Conservation (phyloP, 2,113 vertebrate genomes). For the Lophochroa leadbeateri region DNA sequence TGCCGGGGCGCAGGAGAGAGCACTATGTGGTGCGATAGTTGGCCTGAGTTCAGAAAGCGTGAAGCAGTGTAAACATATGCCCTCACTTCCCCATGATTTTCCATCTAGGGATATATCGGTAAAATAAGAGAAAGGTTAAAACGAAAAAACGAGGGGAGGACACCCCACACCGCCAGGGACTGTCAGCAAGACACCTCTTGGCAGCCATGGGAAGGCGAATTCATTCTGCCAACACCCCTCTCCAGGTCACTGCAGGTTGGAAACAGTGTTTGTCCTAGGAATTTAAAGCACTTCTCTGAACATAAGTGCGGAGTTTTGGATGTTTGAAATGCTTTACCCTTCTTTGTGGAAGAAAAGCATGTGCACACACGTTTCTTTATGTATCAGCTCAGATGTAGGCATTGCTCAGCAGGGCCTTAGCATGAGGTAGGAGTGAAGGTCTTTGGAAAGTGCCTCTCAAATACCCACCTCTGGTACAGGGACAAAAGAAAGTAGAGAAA, state of each 20-base stretch:
- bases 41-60: background rate
- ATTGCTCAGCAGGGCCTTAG: background rate
- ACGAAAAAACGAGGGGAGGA: too few relatives aligned
- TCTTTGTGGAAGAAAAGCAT: background rate
- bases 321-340: background rate
- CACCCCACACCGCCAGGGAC: fast-evolving
- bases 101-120: background rate
- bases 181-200: fast-evolving
- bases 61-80: background rate
- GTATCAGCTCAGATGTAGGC: fast-evolving
- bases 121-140: background rate
- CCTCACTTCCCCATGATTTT: background rate
- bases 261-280: background rate
- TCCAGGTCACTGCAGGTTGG: fast-evolving
- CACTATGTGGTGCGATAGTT: fast-evolving
- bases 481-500: background rate
- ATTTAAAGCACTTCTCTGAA: background rate
- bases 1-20: background rate
- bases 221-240: fast-evolving
- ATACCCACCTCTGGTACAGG: background rate
- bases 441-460: background rate
- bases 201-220: background rate
- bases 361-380: fast-evolving
- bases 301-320: background rate
- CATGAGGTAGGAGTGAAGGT: fast-evolving